These are phyloP conservation scores for Stratiolaelaps scimitus DNA, from an alignment of 1,140 invertebrate species.

Conservation along the genomic window DNA sequence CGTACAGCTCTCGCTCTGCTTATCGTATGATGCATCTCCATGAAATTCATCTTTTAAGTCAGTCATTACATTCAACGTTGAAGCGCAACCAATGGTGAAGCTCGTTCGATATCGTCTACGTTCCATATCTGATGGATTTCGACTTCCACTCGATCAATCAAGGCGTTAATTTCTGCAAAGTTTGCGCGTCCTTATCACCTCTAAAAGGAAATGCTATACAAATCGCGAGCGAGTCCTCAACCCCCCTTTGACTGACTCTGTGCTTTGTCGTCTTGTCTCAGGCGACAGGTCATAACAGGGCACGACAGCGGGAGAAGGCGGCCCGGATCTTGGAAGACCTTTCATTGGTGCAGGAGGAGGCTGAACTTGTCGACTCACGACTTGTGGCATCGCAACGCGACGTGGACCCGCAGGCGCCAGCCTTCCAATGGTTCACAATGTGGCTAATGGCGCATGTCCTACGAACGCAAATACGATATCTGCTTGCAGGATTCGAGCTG, in stretches of 20 bases:
- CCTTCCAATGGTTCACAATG: slow-evolving; percentile 78
- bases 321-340: slow-evolving; percentile 78
- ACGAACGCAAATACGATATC: slow-evolving; percentile 85
- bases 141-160: too few relatives aligned
- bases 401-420: slow-evolving; percentile 53
- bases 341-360: slow-evolving; percentile 81
- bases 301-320: slow-evolving; percentile 81
- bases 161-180: too few relatives aligned
- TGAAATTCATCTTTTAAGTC: too few relatives aligned
- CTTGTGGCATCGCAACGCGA: slow-evolving; percentile 58
- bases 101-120: too few relatives aligned
- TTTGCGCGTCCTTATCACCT: too few relatives aligned
- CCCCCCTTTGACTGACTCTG: background rate
- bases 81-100: too few relatives aligned
- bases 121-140: background rate
- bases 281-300: slow-evolving; percentile 83
- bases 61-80: too few relatives aligned
- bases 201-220: too few relatives aligned
- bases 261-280: slow-evolving; percentile 43
- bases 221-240: too few relatives aligned
- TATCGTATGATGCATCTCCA: too few relatives aligned
- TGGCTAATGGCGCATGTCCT: slow-evolving; percentile 94
- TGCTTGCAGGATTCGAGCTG: slow-evolving; percentile 83
- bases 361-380: slow-evolving; percentile 74
- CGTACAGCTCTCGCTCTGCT: too few relatives aligned